These are phyloP conservation scores for Bergia puertoricense DNA, from an alignment of 92 coral and sea anemone species.

Conservation along the genomic window DNA sequence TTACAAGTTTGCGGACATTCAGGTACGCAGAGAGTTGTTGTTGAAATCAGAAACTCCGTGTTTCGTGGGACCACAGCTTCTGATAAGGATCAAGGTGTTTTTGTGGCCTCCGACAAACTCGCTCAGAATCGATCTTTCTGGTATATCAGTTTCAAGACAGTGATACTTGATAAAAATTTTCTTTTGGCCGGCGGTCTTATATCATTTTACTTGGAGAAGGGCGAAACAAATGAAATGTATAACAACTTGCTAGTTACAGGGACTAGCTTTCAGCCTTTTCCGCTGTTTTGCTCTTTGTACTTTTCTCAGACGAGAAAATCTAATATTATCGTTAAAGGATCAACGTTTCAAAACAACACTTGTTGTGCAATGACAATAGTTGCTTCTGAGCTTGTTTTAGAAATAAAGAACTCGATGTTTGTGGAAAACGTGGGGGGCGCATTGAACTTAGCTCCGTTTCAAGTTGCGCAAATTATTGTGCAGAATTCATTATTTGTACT, in stretches of 20 bases:
- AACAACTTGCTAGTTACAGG: not conserved
- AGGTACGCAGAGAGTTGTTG: not conserved
- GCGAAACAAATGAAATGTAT: not conserved
- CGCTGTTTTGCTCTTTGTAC: not conserved
- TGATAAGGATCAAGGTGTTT: not conserved
- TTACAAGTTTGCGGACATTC: not conserved
- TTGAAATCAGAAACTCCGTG: not conserved
- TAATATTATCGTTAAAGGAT: not conserved
- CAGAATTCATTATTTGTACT: not conserved
- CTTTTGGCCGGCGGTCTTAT: not conserved
- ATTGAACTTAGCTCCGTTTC: not conserved
- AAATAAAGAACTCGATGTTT: not conserved
- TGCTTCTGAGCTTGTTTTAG: not conserved
- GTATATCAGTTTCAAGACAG: not conserved
- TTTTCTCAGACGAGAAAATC: not conserved
- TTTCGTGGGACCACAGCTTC: not conserved
- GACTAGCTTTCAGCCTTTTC: not conserved
- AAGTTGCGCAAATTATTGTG: not conserved
- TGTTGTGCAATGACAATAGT: not conserved
- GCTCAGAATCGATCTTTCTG: not conserved
- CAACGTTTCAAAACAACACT: not conserved
- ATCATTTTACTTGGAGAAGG: not conserved
- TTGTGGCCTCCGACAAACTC: not conserved
- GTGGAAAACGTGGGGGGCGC: not conserved
- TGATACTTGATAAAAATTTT: not conserved